These are phyloP conservation scores for Maconellicoccus hirsutus DNA, from an alignment of 1,140 invertebrate genomes.

Conservation along the genomic window DNA sequence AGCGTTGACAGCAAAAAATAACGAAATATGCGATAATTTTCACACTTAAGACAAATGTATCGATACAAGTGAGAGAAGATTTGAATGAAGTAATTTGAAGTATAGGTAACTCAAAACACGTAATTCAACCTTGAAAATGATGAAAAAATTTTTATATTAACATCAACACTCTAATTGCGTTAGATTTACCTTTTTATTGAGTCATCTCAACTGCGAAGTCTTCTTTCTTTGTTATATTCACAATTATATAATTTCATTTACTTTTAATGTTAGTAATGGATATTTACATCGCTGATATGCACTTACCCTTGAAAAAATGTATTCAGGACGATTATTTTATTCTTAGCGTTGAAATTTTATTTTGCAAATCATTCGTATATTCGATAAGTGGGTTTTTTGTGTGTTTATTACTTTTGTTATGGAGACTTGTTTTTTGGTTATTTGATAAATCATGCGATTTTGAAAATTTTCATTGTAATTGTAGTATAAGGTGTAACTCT, in stretches of 20 bases:
- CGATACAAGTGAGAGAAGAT: no score
- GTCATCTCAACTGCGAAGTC: no score
- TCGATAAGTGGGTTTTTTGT: not conserved
- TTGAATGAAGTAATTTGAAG: no score
- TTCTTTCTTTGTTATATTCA: not conserved
- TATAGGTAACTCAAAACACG: not conserved
- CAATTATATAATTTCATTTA: no score
- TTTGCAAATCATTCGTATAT: not conserved
- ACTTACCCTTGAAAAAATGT: not conserved
- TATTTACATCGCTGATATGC: not conserved
- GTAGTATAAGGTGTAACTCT: no score
- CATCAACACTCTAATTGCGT: not conserved
- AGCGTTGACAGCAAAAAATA: no score
- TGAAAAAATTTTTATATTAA: not conserved
- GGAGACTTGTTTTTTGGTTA: no score
- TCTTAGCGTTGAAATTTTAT: not conserved
- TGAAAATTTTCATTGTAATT: no score
- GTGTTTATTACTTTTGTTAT: no score
- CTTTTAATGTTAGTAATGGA: not conserved
- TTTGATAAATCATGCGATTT: no score
- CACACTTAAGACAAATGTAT: no score
- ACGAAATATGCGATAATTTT: no score
- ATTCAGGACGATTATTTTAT: not conserved
- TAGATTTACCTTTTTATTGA: not conserved
- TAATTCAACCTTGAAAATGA: not conserved